Percentiles rank a stretch among this genome's conserved stretches.
Conservation (phyloP, 2,888 invertebrate genomes). For the Octodonta nipae region DNA sequence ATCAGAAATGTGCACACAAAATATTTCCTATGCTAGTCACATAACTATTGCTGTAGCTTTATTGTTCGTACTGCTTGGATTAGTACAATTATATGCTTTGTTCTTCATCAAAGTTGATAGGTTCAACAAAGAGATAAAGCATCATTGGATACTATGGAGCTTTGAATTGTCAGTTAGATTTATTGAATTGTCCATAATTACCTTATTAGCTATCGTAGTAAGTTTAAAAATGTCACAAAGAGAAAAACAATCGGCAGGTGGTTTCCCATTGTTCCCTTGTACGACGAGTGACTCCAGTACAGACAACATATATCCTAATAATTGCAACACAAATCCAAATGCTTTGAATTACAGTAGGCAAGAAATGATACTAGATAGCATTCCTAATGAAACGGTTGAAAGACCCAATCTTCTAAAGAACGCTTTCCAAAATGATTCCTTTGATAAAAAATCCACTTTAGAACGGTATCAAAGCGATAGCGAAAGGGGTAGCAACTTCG, state of each 20-base stretch:
- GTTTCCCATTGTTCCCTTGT: slow-evolving; percentile 69
- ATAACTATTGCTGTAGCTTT: slow-evolving; percentile 79
- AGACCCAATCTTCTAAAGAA: slow-evolving; percentile 43
- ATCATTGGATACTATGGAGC: slow-evolving; percentile 84
- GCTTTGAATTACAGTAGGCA: slow-evolving; percentile 63
- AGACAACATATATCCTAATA: slow-evolving; percentile 73
- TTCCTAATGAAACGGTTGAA: slow-evolving; percentile 36
- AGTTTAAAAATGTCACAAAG: slow-evolving; percentile 53
- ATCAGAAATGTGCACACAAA: slow-evolving; percentile 60
- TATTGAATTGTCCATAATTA: slow-evolving; percentile 77
- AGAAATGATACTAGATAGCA: slow-evolving; percentile 36
- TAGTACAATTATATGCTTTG: slow-evolving; percentile 71
- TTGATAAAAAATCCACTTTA: slow-evolving; percentile 49
- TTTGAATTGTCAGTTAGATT: slow-evolving; percentile 76
- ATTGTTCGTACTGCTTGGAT: slow-evolving; percentile 69
- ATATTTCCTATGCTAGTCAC: slow-evolving; percentile 75
- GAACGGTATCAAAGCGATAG: slow-evolving; percentile 48
- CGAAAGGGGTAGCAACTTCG: slow-evolving; percentile 38
- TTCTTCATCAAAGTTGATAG: slow-evolving; percentile 45
- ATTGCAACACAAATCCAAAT: slow-evolving; percentile 75
- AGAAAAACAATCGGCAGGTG: slow-evolving; percentile 58
- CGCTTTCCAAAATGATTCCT: slow-evolving; percentile 47
- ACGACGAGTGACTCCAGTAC: slow-evolving; percentile 74
- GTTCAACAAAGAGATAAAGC: slow-evolving; percentile 46
- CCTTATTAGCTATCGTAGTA: slow-evolving; percentile 74